Evolutionary conservation across 2,113 vertebrate species (phyloP).

Genomic region (Cynocephalus volans): DNA sequence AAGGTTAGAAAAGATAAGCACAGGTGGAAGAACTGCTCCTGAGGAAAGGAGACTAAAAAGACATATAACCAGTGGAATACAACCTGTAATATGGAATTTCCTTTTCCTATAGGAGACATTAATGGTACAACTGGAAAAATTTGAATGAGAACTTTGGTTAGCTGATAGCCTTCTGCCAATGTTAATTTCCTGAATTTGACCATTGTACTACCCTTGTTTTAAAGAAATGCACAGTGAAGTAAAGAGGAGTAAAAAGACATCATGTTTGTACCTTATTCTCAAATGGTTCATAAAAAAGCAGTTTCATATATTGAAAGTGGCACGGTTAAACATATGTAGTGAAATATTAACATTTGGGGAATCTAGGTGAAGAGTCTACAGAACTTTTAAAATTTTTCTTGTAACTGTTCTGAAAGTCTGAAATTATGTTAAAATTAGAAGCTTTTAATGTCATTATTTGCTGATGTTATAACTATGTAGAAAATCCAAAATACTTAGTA

Average conservation of each 20-base stretch:
- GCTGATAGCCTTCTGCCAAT: not conserved
- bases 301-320: not conserved
- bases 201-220: not conserved
- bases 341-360: constrained; percentile 25
- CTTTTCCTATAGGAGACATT: not conserved
- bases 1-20: not conserved
- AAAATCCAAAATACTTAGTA: constrained; percentile 1
- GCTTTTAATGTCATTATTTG: not conserved
- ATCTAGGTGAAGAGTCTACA: not conserved
- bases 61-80: not conserved
- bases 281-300: not conserved
- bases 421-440: constrained; percentile 32
- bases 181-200: not conserved
- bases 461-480: not conserved
- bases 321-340: not conserved
- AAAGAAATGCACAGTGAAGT: not conserved
- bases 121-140: not conserved
- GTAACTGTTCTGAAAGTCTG: not conserved
- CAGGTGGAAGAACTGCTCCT: not conserved
- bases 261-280: not conserved
- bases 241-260: not conserved
- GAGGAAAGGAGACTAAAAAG: not conserved
- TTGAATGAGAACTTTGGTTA: constrained; percentile 21
- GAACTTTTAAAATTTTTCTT: not conserved
- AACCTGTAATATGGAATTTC: not conserved